Conservation (phyloP, 2,113 vertebrate genomes). For the Cyrtonyx montezumae region DNA sequence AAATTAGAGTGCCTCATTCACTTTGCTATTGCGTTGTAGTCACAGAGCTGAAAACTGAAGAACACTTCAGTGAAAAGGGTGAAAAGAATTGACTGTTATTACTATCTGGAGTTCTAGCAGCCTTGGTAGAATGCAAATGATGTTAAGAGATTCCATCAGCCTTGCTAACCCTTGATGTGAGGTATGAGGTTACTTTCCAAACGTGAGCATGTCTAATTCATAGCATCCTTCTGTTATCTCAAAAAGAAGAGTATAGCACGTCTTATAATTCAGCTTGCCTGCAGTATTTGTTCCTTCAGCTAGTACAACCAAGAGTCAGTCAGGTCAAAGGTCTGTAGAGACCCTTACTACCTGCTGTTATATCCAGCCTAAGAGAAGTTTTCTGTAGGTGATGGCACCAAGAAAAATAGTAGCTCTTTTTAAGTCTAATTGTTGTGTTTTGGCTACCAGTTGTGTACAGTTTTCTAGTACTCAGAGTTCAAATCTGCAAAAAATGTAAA, state of each 20-base stretch:
- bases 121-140: not conserved
- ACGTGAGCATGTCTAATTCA: too few species aligned
- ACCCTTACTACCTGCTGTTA: not conserved
- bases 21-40: not conserved
- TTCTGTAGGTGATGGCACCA: too few species aligned
- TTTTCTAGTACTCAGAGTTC: not conserved
- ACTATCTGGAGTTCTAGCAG: not conserved
- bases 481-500: not conserved
- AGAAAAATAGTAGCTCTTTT: not conserved
- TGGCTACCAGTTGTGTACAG: not conserved
- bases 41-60: not conserved
- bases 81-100: not conserved
- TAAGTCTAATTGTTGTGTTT: not conserved
- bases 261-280: not conserved
- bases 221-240: not conserved
- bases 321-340: not conserved
- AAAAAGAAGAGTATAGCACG: too few species aligned
- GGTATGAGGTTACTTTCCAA: not conserved
- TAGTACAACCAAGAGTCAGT: not conserved
- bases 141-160: not conserved
- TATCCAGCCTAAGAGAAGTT: not conserved
- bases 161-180: not conserved
- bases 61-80: not conserved
- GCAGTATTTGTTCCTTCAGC: not conserved
- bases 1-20: not conserved